These are phyloP conservation scores for Epistrophella euchroma DNA, from an alignment of 2,888 invertebrate genomes.

Conservation along the genomic window DNA sequence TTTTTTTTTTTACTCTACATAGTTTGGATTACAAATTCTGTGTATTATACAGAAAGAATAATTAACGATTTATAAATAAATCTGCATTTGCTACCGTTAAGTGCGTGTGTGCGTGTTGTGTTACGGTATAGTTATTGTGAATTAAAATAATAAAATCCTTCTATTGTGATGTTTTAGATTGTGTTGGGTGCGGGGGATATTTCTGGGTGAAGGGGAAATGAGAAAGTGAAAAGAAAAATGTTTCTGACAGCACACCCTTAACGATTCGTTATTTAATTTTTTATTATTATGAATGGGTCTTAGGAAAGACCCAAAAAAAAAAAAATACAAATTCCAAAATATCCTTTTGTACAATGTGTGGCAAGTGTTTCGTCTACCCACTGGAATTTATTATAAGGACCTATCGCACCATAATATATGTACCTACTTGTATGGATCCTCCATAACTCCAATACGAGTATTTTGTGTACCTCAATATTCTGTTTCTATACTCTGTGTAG, in stretches of 20 bases:
- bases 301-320: neutral
- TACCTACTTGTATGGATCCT: conserved; percentile 1
- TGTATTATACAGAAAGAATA: neutral
- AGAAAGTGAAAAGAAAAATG: conserved; percentile 27
- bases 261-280: conserved; percentile 4
- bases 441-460: conserved; percentile 30
- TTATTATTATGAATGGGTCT: conserved; percentile 26
- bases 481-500: neutral
- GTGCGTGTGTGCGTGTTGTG: conserved; percentile 16
- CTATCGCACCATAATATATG: neutral
- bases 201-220: neutral
- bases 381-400: conserved; percentile 32
- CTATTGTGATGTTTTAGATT: conserved; percentile 10
- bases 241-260: conserved; percentile 18
- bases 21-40: neutral
- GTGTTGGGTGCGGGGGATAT: neutral
- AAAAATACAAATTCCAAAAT: neutral
- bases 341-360: neutral
- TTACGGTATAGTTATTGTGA: conserved; percentile 30
- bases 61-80: neutral
- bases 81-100: conserved; percentile 21
- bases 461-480: conserved; percentile 49
- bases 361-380: conserved; percentile 22
- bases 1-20: neutral
- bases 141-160: conserved; percentile 17